Conservation (phyloP, 1,140 invertebrate genomes). For the Diabrotica virgifera region DNA sequence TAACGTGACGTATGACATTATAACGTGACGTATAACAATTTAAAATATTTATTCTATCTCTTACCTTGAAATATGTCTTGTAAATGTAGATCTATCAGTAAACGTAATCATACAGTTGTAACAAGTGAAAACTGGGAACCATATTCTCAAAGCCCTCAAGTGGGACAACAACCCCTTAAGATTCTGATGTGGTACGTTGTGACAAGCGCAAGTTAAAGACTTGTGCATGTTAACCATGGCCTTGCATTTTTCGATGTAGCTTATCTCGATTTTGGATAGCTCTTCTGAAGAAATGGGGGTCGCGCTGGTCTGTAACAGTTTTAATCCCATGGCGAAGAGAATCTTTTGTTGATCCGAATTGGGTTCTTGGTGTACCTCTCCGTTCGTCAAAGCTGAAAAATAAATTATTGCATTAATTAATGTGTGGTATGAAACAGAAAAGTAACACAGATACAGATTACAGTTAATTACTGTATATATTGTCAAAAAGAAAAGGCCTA, state of each 20-base stretch:
- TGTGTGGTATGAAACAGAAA: no score
- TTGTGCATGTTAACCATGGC: conserved; percentile 42
- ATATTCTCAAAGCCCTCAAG: conserved; percentile 34
- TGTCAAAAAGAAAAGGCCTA: no score
- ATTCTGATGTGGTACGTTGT: conserved; percentile 35
- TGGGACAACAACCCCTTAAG: conserved; percentile 38
- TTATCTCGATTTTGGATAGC: conserved; percentile 40
- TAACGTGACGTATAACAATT: no score
- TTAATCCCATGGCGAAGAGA: conserved; percentile 40
- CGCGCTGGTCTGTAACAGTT: conserved; percentile 33
- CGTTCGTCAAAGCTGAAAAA: not conserved
- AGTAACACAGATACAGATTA: no score
- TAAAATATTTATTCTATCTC: no score
- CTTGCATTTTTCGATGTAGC: conserved; percentile 44
- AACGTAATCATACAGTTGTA: conserved; percentile 59
- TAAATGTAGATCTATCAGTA: conserved; percentile 40
- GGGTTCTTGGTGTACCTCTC: not conserved
- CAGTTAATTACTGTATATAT: no score
- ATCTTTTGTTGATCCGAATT: conserved; percentile 38
- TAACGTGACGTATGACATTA: no score
- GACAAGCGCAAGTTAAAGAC: conserved; percentile 39
- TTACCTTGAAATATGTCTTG: conserved; percentile 28
- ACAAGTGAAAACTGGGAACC: conserved; percentile 53
- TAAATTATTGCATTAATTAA: not conserved
- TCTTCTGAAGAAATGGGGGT: conserved; percentile 27